A percentile compares a stretch with the other conserved stretches of the same genome.
These are phyloP conservation scores for Plectrocnemia conspersa DNA, from an alignment of 1,140 invertebrate species.

Conservation along the genomic window DNA sequence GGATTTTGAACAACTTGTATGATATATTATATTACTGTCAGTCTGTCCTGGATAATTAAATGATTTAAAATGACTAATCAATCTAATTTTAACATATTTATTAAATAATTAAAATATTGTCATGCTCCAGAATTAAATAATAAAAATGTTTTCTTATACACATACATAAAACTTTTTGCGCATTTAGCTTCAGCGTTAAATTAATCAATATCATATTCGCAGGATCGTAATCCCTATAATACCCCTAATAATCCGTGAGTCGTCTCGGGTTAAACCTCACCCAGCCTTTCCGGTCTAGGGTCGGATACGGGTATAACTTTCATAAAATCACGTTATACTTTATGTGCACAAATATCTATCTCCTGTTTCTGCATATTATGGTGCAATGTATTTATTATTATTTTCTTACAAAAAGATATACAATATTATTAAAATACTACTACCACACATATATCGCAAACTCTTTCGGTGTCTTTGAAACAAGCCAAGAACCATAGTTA, in stretches of 20 bases:
- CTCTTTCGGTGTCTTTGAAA: too few relatives aligned
- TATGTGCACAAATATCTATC: slow-evolving; percentile 11
- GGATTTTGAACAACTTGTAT: too few relatives aligned
- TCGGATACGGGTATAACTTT: slow-evolving; percentile 17
- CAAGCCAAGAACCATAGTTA: too few relatives aligned
- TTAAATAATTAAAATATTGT: too few relatives aligned
- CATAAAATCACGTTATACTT: slow-evolving; percentile 24
- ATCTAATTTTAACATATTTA: too few relatives aligned
- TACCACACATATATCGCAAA: neutral
- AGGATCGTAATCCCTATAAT: slow-evolving; percentile 29
- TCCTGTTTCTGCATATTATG: neutral
- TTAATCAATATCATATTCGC: slow-evolving; percentile 35
- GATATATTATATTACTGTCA: too few relatives aligned
- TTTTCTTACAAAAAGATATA: neutral
- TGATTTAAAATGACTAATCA: too few relatives aligned
- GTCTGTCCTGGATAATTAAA: too few relatives aligned
- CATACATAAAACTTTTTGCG: slow-evolving; percentile 35
- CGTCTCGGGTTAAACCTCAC: slow-evolving; percentile 31
- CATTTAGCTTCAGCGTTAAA: slow-evolving; percentile 22
- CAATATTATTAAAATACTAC: neutral
- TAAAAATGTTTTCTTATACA: too few relatives aligned
- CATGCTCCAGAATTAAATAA: too few relatives aligned
- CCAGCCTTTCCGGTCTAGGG: neutral
- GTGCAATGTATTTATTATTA: too few relatives aligned
- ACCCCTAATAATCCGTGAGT: slow-evolving; percentile 31